Conservation (phyloP, 1,140 invertebrate species). For the Limonius californicus region DNA sequence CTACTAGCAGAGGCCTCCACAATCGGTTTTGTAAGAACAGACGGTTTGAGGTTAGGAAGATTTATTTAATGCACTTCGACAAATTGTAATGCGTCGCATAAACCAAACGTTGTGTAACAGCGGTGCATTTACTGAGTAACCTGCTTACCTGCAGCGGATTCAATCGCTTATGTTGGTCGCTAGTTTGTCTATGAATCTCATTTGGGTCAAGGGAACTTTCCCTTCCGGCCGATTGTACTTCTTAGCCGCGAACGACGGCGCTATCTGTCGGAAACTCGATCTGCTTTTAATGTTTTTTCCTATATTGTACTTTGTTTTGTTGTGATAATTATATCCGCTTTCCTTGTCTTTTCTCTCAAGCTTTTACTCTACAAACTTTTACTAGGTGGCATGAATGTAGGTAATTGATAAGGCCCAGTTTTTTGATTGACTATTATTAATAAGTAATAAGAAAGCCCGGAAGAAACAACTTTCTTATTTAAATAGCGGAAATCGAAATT, state of each 20-base stretch:
- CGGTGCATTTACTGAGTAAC: neutral
- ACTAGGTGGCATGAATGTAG: too few relatives aligned
- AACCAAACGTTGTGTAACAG: neutral
- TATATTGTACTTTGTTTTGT: too few relatives aligned
- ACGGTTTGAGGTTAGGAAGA: conserved; percentile 22
- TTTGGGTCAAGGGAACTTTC: conserved; percentile 43
- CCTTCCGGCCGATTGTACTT: conserved; percentile 32
- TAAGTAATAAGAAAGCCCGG: too few relatives aligned
- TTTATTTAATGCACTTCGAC: neutral
- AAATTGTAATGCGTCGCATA: neutral
- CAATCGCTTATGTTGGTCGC: neutral
- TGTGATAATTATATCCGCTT: too few relatives aligned
- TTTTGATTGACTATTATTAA: too few relatives aligned
- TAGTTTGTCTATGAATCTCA: conserved; percentile 24
- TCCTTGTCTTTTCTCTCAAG: too few relatives aligned
- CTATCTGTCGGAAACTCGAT: neutral
- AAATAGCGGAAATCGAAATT: neutral
- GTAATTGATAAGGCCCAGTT: too few relatives aligned
- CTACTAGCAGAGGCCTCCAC: conserved; percentile 4
- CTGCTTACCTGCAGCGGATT: neutral
- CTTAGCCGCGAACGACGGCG: neutral
- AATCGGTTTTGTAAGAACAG: conserved; percentile 17
- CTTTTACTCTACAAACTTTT: too few relatives aligned
- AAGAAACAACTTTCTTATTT: too few relatives aligned
- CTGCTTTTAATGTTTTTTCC: too few relatives aligned